phyloP scores from a whole-genome alignment of 2,797 vertebrate genomes.

The Sorex maritimensis region DNA sequence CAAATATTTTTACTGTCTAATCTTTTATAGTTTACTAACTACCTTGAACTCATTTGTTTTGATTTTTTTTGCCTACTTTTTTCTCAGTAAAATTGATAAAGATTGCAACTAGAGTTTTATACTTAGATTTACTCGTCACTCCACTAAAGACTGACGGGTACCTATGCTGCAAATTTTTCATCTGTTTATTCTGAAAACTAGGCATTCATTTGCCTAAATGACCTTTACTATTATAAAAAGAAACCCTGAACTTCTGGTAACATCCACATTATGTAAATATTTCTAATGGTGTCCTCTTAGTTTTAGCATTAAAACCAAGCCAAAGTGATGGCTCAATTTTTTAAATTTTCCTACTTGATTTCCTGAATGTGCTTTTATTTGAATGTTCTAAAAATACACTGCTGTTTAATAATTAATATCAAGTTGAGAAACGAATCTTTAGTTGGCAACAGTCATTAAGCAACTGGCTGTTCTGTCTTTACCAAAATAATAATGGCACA shows the following conservation, averaged over 20 bases:
- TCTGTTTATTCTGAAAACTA: conserved; percentile 43
- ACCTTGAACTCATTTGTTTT: not conserved
- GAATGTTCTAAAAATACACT: not conserved
- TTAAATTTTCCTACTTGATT: conserved; percentile 36
- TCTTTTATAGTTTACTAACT: not conserved
- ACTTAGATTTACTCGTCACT: conserved; percentile 50
- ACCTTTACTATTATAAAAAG: not conserved
- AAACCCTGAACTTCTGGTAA: not conserved
- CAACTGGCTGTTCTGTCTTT: not conserved
- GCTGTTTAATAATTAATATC: conserved; percentile 30
- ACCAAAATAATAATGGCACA: not conserved
- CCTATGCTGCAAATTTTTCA: conserved; percentile 12
- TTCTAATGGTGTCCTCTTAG: conserved; percentile 4
- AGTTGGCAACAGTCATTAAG: conserved; percentile 40
- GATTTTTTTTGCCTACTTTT: not conserved
- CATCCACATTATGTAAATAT: not conserved
- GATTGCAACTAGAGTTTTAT: conserved; percentile 27
- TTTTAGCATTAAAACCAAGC: conserved; percentile 38
- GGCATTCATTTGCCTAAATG: not conserved
- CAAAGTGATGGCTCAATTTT: not conserved
- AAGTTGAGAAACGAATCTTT: not conserved
- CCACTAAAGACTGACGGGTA: not conserved
- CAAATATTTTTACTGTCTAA: not conserved
- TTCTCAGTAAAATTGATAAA: conserved; percentile 43
- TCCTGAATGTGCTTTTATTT: conserved; percentile 36